These are phyloP conservation scores for Datnioides undecimradiatus DNA, from an alignment of 2,113 vertebrate species.

Conservation along the genomic window DNA sequence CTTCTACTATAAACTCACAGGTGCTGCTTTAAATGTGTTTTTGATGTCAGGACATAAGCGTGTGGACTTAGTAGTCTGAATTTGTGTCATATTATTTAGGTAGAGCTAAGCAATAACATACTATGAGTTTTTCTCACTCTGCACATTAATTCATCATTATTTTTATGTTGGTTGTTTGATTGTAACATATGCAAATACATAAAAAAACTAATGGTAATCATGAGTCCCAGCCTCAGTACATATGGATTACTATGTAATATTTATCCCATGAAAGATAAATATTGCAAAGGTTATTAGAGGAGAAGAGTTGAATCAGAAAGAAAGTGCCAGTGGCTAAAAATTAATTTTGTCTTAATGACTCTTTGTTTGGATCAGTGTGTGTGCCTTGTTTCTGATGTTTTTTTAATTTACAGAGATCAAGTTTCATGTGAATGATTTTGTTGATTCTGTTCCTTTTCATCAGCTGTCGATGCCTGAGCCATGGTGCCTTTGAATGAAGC, in stretches of 20 bases:
- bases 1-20: neutral
- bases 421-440: constrained; percentile 7
- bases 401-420: neutral
- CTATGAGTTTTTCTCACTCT: neutral
- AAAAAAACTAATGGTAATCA: too few species aligned
- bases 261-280: too few species aligned
- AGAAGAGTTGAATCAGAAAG: neutral
- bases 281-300: too few species aligned
- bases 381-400: neutral
- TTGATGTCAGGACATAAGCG: neutral
- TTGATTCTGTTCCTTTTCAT: constrained; percentile 43
- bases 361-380: neutral
- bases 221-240: too few species aligned
- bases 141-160: neutral
- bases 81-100: neutral
- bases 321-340: neutral
- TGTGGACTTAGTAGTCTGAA: too few species aligned
- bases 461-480: constrained; percentile 21
- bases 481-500: constrained; percentile 48
- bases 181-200: neutral
- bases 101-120: neutral
- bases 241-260: too few species aligned
- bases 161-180: neutral
- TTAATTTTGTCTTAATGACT: neutral
- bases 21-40: neutral